Percentiles rank a stretch among this genome's conserved stretches.
Evolutionary conservation across 2,888 invertebrate genomes (phyloP).

Genomic region (Sylvicola fuscatus): DNA sequence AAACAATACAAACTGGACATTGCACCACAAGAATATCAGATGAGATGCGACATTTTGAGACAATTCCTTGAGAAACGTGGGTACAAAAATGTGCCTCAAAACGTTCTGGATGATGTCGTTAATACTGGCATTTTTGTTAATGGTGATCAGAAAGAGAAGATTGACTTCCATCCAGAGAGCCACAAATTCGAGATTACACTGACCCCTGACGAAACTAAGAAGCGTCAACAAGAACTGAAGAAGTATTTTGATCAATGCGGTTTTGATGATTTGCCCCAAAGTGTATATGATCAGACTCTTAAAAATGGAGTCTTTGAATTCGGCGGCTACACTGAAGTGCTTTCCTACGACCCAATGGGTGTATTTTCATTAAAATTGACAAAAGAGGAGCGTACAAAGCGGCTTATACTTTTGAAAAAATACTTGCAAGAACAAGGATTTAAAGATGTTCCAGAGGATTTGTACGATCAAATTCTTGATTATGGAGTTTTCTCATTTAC

Average conservation of each 20-base stretch:
- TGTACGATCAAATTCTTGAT: not conserved
- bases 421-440: not conserved
- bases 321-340: too few species aligned
- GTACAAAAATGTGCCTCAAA: too few species aligned
- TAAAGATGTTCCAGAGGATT: not conserved
- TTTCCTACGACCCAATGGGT: too few species aligned
- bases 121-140: not conserved
- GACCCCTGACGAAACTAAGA: not conserved
- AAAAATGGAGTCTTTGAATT: not conserved
- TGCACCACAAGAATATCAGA: too few species aligned
- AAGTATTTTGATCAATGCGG: not conserved
- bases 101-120: too few species aligned
- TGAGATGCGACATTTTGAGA: too few species aligned
- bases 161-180: not conserved
- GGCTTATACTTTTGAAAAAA: too few species aligned
- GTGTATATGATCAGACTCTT: not conserved
- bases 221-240: not conserved
- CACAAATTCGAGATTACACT: not conserved
- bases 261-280: not conserved
- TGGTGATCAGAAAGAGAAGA: not conserved
- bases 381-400: too few species aligned
- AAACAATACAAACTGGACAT: too few species aligned
- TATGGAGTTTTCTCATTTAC: not conserved
- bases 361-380: too few species aligned
- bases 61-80: too few species aligned